phyloP scores from a whole-genome alignment of 2,888 invertebrate species.

The Sminthurinus aureus region DNA sequence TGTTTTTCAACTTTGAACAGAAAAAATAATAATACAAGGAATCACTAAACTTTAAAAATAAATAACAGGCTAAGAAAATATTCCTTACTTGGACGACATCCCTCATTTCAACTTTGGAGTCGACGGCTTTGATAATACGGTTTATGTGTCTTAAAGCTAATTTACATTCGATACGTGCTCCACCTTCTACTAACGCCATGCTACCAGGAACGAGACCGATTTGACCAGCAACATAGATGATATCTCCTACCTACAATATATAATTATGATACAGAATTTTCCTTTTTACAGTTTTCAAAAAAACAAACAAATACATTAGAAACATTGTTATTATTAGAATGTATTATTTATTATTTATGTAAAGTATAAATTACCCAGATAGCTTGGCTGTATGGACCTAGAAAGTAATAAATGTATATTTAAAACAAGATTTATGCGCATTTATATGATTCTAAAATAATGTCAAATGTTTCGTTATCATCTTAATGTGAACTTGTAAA shows the following conservation, averaged over 20 bases:
- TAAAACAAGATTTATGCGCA: too few relatives aligned
- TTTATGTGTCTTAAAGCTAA: constrained; percentile 84
- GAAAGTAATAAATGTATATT: too few relatives aligned
- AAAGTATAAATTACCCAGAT: constrained; percentile 71
- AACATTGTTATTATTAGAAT: neutral
- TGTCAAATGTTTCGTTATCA: too few relatives aligned
- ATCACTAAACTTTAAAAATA: too few relatives aligned
- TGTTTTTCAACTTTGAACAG: too few relatives aligned
- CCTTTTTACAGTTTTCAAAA: neutral
- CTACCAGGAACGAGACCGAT: constrained; percentile 87
- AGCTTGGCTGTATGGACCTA: constrained; percentile 89
- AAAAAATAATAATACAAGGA: too few relatives aligned
- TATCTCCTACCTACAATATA: constrained; percentile 75
- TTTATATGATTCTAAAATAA: too few relatives aligned
- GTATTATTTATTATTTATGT: neutral
- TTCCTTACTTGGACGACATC: constrained; percentile 77
- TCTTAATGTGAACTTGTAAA: too few relatives aligned
- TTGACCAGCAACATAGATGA: constrained; percentile 89
- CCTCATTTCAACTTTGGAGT: constrained; percentile 77
- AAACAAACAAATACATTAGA: neutral
- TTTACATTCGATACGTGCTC: constrained; percentile 81
- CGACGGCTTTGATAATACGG: constrained; percentile 81
- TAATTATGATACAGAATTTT: neutral
- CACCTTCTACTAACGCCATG: constrained; percentile 77
- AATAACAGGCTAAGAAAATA: neutral